Base-by-base conservation (phyloP, 2,888 invertebrate genomes). In the Cantharis flavilabris region DNA sequence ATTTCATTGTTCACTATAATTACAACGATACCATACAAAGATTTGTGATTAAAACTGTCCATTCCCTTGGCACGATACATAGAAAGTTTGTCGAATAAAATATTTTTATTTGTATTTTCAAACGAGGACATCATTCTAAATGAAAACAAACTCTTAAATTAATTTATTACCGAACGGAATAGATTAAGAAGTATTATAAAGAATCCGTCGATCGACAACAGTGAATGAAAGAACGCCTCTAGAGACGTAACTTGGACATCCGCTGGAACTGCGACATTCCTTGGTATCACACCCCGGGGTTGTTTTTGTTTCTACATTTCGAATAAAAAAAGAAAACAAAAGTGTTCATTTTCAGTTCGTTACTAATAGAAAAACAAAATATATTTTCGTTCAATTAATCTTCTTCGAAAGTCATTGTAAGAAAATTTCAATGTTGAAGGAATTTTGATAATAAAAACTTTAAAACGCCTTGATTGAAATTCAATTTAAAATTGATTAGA, bases 341-440 rank as follows among this genome's bases (percentile, higher is more conserved):
- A 77, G 76, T 77, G 77, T 81, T 81, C 78, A 81, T 81, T 81
- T 80, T 78, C 71, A 74, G 73, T 69, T 72, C 78, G 70, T 74
- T 78, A 72, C 74, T 26, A 16, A 70, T 30, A 70, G 76, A 81
- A 82, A 83, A 83, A 81, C 78, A 80, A 79, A 82, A 81, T 82
- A 82, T 82, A 82, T 83, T 82, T 82, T 81, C 80, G 78, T 80
- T 80, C 82, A 81, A 83, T 83, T 83, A 83, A 83, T 83, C 83
- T 82, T 82, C 73, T 74, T 49, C 80, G 79, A 73, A 75, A 82
- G 81, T 80, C 80, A 80, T 82, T 82, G 82, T 82, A 63, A 79
- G 69, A 76, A 63, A 80, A 77, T 80, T 81, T 83, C 79, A 81
- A 79, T 71, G 80, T 70, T 16, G 67, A 71, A 74, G 62, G 71